phyloP scores from a whole-genome alignment of 2,888 invertebrate species.

The Coenonympha glycerion region DNA sequence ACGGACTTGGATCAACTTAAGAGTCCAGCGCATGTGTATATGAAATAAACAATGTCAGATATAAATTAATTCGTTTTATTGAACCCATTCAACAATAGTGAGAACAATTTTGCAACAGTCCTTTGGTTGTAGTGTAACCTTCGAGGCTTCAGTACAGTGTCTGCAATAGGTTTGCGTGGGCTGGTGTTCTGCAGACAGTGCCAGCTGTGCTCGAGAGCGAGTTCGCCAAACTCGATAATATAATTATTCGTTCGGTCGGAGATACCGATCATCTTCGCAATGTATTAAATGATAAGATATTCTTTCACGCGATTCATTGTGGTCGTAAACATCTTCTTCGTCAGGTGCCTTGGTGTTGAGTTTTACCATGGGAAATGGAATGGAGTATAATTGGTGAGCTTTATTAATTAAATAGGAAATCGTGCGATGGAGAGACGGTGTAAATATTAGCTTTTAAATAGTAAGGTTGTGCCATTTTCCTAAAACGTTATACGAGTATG shows the following conservation, averaged over 20 bases:
- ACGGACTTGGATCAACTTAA: too few relatives aligned
- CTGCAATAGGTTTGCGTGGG: conserved; percentile 41
- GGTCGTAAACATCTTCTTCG: too few relatives aligned
- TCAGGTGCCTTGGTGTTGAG: too few relatives aligned
- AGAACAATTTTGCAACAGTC: conserved; percentile 41
- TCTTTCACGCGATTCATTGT: background rate
- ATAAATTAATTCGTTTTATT: conserved; percentile 13
- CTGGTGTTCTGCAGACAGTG: conserved; percentile 36
- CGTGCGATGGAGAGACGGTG: too few relatives aligned
- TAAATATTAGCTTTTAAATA: too few relatives aligned
- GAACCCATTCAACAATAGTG: conserved; percentile 18
- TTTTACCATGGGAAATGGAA: background rate
- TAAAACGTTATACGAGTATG: too few relatives aligned
- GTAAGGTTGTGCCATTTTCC: too few relatives aligned
- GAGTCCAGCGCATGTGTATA: too few relatives aligned
- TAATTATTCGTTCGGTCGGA: background rate
- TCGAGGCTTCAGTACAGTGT: conserved; percentile 47
- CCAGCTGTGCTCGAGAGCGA: background rate
- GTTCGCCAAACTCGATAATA: background rate
- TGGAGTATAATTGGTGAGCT: background rate
- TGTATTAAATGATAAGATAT: background rate
- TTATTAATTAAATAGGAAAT: too few relatives aligned
- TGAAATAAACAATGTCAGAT: conserved; percentile 3
- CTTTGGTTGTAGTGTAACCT: conserved; percentile 38
- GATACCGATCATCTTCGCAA: background rate